Conservation (phyloP, 1,140 invertebrate genomes). For the Theocolax elegans region DNA sequence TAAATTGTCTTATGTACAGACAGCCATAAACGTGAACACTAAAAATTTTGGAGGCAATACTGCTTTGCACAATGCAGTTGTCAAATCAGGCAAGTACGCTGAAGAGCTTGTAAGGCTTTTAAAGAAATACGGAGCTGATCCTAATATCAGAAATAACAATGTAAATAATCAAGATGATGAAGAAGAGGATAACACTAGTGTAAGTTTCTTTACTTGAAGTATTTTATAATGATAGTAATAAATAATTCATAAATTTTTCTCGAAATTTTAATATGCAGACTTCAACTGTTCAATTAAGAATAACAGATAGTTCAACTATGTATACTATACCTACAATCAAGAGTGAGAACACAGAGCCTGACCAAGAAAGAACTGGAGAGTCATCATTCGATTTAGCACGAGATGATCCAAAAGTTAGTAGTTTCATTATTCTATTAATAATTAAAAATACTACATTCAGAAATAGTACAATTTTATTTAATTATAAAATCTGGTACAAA, state of each 20-base stretch:
- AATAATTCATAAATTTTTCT: slow-evolving; percentile 4
- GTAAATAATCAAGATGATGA: slow-evolving; percentile 24
- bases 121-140: slow-evolving; percentile 56
- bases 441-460: too few species aligned
- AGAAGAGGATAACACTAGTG: slow-evolving; percentile 11
- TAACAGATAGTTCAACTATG: neutral
- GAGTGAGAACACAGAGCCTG: slow-evolving; percentile 47
- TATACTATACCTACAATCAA: slow-evolving; percentile 27
- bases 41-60: slow-evolving; percentile 60
- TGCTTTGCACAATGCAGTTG: slow-evolving; percentile 58
- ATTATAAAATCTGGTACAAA: too few species aligned
- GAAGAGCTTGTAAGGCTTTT: slow-evolving; percentile 57
- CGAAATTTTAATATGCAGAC: neutral
- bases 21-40: slow-evolving; percentile 58
- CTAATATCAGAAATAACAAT: slow-evolving; percentile 51
- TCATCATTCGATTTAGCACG: slow-evolving; percentile 58
- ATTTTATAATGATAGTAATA: neutral
- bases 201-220: neutral
- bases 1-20: slow-evolving; percentile 52
- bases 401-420: slow-evolving; percentile 57
- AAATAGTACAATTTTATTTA: too few species aligned
- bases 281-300: neutral
- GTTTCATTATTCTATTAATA: neutral
- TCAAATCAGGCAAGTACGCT: slow-evolving; percentile 50
- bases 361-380: slow-evolving; percentile 45